Evolutionary conservation across 1,140 invertebrate genomes (phyloP).

Genomic region (Drosophila biarmipes): DNA sequence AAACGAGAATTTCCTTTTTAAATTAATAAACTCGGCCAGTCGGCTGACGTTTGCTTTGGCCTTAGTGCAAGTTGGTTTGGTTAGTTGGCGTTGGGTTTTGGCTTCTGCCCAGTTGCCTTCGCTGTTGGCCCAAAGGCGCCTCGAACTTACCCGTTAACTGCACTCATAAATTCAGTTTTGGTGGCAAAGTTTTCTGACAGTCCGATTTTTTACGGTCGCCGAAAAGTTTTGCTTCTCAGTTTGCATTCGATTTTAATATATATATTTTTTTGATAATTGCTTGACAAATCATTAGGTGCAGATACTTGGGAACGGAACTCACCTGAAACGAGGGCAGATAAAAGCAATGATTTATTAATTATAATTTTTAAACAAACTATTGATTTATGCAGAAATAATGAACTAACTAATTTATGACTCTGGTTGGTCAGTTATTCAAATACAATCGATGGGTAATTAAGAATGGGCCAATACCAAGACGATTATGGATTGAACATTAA

Average conservation of each 20-base stretch:
- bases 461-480: slow-evolving; percentile 14
- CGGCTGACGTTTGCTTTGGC: slow-evolving; percentile 30
- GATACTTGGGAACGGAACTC: slow-evolving; percentile 42
- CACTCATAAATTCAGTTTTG: slow-evolving; percentile 71
- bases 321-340: slow-evolving; percentile 47
- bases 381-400: slow-evolving; percentile 42
- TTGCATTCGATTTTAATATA: slow-evolving; percentile 11
- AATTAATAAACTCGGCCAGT: slow-evolving; percentile 77
- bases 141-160: slow-evolving; percentile 76
- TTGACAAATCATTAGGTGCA: slow-evolving; percentile 53
- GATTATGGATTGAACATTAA: background rate
- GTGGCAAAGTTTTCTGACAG: slow-evolving; percentile 71
- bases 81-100: slow-evolving; percentile 14
- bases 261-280: slow-evolving; percentile 24
- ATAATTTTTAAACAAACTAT: slow-evolving; percentile 48
- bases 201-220: slow-evolving; percentile 50
- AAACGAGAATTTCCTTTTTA: slow-evolving; percentile 84
- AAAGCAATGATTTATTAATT: slow-evolving; percentile 38
- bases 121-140: slow-evolving; percentile 36
- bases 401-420: slow-evolving; percentile 36
- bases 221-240: slow-evolving; percentile 34
- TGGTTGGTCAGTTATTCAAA: slow-evolving; percentile 36
- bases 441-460: slow-evolving; percentile 18
- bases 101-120: slow-evolving; percentile 31
- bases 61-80: slow-evolving; percentile 10